These are phyloP conservation scores for Actias luna DNA, from an alignment of 2,888 invertebrate species.

Conservation along the genomic window DNA sequence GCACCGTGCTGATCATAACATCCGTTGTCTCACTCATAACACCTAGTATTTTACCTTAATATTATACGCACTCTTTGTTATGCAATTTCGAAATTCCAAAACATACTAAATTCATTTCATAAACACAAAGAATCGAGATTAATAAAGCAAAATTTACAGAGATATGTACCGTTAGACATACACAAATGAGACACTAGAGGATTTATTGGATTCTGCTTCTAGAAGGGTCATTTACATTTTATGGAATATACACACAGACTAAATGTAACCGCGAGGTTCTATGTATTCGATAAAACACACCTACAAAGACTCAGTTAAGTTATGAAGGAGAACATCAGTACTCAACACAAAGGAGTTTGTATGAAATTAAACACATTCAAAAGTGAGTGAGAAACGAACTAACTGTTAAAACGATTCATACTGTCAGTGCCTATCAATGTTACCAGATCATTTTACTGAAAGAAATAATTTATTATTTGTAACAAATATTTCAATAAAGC, in stretches of 20 bases:
- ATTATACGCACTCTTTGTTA: not conserved
- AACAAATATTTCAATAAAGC: too few species aligned
- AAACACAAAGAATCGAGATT: too few species aligned
- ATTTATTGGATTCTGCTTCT: not conserved
- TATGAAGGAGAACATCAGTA: not conserved
- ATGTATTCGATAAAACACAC: not conserved
- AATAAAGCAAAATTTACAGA: too few species aligned
- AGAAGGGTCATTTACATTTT: not conserved
- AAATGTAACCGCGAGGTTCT: not conserved
- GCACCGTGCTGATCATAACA: slow-evolving; percentile 10
- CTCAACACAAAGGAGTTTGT: not conserved
- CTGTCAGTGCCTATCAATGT: not conserved
- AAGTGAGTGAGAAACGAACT: slow-evolving; percentile 6
- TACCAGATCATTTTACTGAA: not conserved
- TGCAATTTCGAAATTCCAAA: not conserved
- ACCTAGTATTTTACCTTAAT: slow-evolving; percentile 15
- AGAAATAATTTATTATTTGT: not conserved
- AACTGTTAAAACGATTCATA: not conserved
- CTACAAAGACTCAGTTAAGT: not conserved
- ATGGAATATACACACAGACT: not conserved
- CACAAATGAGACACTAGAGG: not conserved
- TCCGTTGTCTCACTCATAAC: slow-evolving; percentile 37
- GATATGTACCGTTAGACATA: too few species aligned
- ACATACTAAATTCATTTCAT: not conserved
- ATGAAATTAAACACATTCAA: not conserved